Conservation (phyloP, 2,797 vertebrate genomes). For the Crax fasciolata region DNA sequence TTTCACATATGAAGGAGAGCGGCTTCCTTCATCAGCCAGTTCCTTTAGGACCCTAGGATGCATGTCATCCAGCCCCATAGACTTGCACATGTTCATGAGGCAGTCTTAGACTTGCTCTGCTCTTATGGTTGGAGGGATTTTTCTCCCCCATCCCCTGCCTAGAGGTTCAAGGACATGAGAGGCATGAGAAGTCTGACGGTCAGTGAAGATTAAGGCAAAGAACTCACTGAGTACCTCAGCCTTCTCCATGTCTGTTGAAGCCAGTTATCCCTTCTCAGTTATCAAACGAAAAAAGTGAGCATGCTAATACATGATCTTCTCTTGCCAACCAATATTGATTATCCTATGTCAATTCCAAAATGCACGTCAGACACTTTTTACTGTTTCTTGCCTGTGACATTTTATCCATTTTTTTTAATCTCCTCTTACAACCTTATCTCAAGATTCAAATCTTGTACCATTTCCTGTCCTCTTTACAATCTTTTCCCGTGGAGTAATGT, state of each 20-base stretch:
- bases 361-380: not conserved
- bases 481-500: conserved; percentile 60
- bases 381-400: conserved; percentile 43
- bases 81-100: too few relatives aligned
- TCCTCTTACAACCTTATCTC: conserved; percentile 69
- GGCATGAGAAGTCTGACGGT: too few relatives aligned
- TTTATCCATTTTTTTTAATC: conserved; percentile 66
- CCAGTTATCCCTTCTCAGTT: not conserved
- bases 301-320: not conserved
- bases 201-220: not conserved
- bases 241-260: not conserved
- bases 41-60: too few relatives aligned
- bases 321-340: not conserved
- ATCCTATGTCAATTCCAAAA: conserved; percentile 23
- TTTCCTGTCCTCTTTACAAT: conserved; percentile 69
- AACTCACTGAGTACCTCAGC: not conserved
- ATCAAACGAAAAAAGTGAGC: not conserved
- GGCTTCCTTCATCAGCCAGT: too few relatives aligned
- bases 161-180: not conserved
- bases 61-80: too few relatives aligned
- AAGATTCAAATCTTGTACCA: conserved; percentile 62
- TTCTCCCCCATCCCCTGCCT: not conserved
- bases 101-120: too few relatives aligned
- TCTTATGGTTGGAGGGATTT: not conserved
- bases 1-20: too few relatives aligned